These are phyloP conservation scores for Heliconius cydno DNA, from an alignment of 2,888 invertebrate species.

Conservation along the genomic window DNA sequence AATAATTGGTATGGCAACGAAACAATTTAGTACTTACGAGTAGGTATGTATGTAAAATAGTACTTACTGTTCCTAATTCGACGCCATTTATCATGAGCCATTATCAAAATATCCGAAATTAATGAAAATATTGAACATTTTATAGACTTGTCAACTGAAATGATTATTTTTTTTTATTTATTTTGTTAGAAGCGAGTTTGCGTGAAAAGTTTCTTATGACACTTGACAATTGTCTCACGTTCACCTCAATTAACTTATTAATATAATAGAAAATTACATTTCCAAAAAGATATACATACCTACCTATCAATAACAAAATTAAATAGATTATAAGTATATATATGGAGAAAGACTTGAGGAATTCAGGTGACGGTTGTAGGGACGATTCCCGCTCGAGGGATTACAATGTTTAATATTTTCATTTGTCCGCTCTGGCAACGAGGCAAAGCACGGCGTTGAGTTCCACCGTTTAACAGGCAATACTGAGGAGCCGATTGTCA, in stretches of 20 bases:
- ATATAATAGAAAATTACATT: background rate
- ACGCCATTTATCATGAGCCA: background rate
- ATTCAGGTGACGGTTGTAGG: too few species aligned
- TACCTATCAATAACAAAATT: background rate
- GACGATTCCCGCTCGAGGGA: too few species aligned
- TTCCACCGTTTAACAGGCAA: too few species aligned
- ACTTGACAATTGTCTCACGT: background rate
- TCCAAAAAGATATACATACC: background rate
- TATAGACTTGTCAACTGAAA: background rate
- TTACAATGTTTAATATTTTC: too few species aligned
- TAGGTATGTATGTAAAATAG: background rate
- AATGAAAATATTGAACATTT: background rate
- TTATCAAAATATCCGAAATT: background rate
- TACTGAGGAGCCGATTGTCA: too few species aligned
- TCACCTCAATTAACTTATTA: background rate
- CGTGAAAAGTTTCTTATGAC: background rate
- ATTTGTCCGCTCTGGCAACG: too few species aligned
- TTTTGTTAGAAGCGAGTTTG: background rate
- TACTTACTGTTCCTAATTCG: background rate
- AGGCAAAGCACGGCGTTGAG: too few species aligned
- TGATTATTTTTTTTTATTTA: background rate
- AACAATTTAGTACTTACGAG: background rate
- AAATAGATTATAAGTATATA: too few species aligned
- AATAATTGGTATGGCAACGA: slow-evolving; percentile 19
- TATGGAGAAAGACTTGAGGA: too few species aligned